Evolutionary conservation across 2,113 vertebrate species (phyloP).

Genomic region (Candoia aspera): DNA sequence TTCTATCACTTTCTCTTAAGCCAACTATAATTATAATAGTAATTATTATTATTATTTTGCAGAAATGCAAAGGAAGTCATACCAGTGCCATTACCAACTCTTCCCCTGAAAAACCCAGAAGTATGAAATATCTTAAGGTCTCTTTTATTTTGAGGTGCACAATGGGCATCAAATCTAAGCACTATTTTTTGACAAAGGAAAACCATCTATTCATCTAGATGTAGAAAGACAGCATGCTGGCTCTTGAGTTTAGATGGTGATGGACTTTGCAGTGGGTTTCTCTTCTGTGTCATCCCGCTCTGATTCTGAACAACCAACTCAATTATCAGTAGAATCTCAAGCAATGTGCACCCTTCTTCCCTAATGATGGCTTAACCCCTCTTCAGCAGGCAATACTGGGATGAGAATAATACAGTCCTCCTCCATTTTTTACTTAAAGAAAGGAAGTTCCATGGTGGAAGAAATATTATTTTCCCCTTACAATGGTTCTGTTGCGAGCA

Average conservation of each 20-base stretch:
- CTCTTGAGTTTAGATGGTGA: neutral
- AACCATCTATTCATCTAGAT: conserved; percentile 7
- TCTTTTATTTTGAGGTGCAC: neutral
- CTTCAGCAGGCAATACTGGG: neutral
- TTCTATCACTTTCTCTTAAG: too few species aligned
- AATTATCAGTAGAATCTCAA: too few species aligned
- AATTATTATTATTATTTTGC: neutral
- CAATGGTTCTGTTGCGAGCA: too few species aligned
- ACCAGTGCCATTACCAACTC: neutral
- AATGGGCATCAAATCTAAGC: neutral
- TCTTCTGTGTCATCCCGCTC: too few species aligned
- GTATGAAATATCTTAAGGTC: too few species aligned
- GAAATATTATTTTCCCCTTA: neutral
- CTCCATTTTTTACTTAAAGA: neutral
- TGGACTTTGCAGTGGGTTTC: neutral
- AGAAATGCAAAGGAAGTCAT: neutral
- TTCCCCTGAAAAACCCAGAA: conserved; percentile 1
- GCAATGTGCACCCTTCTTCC: too few species aligned
- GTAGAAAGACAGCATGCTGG: neutral
- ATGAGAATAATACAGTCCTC: neutral
- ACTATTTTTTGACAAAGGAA: conserved; percentile 8
- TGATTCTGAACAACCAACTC: too few species aligned
- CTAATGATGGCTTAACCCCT: neutral
- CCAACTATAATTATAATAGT: neutral
- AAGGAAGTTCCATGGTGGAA: neutral